Evolutionary conservation across 2,797 vertebrate species (phyloP).

Genomic region (Heteromormyrus szaboi): DNA sequence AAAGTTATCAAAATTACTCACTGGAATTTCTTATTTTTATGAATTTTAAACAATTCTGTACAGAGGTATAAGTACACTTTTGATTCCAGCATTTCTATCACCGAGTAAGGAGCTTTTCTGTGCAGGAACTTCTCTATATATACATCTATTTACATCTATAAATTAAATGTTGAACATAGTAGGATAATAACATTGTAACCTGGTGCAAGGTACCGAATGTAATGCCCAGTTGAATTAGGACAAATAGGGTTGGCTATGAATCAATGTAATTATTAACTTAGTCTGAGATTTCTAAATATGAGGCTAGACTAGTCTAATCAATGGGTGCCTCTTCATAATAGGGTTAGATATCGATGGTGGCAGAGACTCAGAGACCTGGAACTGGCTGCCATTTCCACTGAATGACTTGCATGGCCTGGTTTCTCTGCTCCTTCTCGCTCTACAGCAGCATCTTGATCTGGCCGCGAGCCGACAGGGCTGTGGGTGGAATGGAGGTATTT

Average conservation of each 20-base stretch:
- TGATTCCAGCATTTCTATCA: neutral
- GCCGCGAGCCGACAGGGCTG: neutral
- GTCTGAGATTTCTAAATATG: neutral
- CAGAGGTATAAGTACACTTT: neutral
- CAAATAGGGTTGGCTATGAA: neutral
- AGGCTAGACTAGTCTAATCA: neutral
- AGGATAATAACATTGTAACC: neutral
- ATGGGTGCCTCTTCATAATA: neutral
- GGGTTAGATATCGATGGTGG: neutral
- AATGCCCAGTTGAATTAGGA: neutral
- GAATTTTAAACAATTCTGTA: neutral
- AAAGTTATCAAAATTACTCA: slow-evolving; percentile 76
- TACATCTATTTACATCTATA: neutral
- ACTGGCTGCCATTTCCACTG: neutral
- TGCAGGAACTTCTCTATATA: neutral
- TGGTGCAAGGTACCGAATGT: neutral
- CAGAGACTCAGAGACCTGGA: neutral
- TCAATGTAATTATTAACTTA: neutral
- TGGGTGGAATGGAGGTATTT: neutral
- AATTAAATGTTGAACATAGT: neutral
- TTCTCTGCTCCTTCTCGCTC: neutral
- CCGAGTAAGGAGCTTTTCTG: neutral
- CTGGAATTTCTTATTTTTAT: neutral
- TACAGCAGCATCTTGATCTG: neutral
- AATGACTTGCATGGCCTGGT: neutral